A percentile compares a stretch with the other conserved stretches of the same genome.
phyloP scores from a whole-genome alignment of 2,113 vertebrate species.

The Megaleporinus macrocephalus region DNA sequence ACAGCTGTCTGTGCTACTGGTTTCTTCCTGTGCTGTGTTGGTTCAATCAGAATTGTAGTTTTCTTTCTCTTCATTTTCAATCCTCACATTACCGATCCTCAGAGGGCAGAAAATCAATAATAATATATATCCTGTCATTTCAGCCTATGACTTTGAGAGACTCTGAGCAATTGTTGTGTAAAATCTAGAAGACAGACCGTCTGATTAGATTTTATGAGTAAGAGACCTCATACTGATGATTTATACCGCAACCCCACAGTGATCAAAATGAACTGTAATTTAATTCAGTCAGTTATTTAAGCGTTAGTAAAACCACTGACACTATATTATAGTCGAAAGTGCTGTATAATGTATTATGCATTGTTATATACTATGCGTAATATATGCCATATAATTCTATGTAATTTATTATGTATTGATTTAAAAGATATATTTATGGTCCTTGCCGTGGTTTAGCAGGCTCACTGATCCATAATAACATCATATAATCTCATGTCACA shows the following conservation, averaged over 20 bases:
- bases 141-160: conserved; percentile 27
- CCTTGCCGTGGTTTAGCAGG: too few species aligned
- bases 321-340: neutral
- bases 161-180: conserved; percentile 29
- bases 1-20: neutral
- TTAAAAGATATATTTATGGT: too few species aligned
- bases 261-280: neutral
- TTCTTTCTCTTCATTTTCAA: conserved; percentile 32
- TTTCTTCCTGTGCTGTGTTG: neutral
- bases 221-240: neutral
- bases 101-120: conserved; percentile 50
- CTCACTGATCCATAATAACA: neutral
- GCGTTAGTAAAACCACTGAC: neutral
- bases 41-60: neutral
- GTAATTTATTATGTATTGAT: too few species aligned
- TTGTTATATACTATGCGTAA: too few species aligned
- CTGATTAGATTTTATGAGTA: conserved; percentile 16
- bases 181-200: conserved; percentile 30
- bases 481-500: neutral
- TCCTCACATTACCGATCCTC: conserved; percentile 35
- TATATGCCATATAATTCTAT: too few species aligned
- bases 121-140: conserved; percentile 56
- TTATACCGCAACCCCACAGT: neutral
- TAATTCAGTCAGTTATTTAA: neutral
- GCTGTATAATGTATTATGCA: too few species aligned